Evolutionary conservation across 2,797 vertebrate genomes (phyloP).

Genomic region (Harpagifer antarcticus): DNA sequence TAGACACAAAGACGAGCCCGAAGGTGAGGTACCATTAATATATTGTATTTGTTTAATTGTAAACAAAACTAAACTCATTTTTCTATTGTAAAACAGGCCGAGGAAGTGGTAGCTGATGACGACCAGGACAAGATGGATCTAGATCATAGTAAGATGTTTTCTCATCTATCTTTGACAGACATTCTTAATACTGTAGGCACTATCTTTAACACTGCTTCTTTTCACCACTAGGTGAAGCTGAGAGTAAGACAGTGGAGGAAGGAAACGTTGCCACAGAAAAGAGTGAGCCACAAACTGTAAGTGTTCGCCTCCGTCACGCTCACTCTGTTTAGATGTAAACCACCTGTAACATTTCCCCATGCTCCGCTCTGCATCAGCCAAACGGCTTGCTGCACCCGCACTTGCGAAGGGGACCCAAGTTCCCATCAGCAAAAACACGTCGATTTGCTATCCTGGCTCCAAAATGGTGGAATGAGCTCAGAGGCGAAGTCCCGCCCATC

Average conservation of each 20-base stretch:
- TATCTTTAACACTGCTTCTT: neutral
- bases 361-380: too few species aligned
- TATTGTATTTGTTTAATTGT: neutral
- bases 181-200: neutral
- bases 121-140: conserved; percentile 24
- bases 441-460: too few species aligned
- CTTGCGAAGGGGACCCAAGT: too few species aligned
- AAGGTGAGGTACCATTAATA: conserved; percentile 40
- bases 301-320: conserved; percentile 4
- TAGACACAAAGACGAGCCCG: neutral
- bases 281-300: conserved; percentile 52
- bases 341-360: neutral
- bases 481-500: too few species aligned
- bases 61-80: neutral
- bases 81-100: conserved; percentile 40
- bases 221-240: conserved; percentile 54
- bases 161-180: neutral
- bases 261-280: conserved; percentile 17
- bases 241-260: conserved; percentile 47
- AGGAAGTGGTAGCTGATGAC: conserved; percentile 35
- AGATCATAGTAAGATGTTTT: conserved; percentile 39
- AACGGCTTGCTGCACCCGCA: too few species aligned
- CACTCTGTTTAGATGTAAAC: neutral
- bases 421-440: too few species aligned
- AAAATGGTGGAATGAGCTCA: too few species aligned